Evolutionary conservation across 2,888 invertebrate species (phyloP).

Genomic region (Thumatha senex): DNA sequence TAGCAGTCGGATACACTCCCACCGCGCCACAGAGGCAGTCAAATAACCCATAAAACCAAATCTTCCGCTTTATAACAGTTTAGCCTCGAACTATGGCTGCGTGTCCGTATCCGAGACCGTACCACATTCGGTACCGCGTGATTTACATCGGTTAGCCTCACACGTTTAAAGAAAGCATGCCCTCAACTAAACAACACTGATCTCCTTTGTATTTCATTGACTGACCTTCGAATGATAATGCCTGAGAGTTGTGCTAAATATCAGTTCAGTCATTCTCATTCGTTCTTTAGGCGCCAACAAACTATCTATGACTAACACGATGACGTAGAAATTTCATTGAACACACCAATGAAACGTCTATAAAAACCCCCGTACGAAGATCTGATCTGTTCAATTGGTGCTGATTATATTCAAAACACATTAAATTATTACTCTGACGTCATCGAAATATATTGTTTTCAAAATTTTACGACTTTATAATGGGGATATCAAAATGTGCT

Average conservation of each 20-base stretch:
- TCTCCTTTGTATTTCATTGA: no score
- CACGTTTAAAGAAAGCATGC: no score
- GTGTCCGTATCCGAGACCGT: no score
- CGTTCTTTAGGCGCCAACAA: neutral
- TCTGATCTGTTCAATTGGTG: constrained; percentile 36
- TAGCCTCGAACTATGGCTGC: no score
- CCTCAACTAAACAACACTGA: no score
- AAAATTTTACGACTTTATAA: constrained; percentile 22
- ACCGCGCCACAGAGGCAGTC: no score
- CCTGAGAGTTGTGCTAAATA: neutral
- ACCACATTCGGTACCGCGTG: no score
- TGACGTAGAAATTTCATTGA: constrained; percentile 18
- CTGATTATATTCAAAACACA: constrained; percentile 28
- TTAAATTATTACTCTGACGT: constrained; percentile 32
- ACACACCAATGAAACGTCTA: constrained; percentile 32
- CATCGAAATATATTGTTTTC: constrained; percentile 24
- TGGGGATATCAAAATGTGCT: neutral
- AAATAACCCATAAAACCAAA: no score
- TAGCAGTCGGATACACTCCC: no score
- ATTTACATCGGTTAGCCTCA: no score
- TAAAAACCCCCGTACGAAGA: constrained; percentile 36
- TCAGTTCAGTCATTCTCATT: neutral
- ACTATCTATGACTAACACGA: constrained; percentile 27
- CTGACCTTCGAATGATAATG: no score
- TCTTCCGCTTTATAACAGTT: no score